Evolutionary conservation across 2,888 invertebrate species (phyloP).

Genomic region (Diploptera punctata): DNA sequence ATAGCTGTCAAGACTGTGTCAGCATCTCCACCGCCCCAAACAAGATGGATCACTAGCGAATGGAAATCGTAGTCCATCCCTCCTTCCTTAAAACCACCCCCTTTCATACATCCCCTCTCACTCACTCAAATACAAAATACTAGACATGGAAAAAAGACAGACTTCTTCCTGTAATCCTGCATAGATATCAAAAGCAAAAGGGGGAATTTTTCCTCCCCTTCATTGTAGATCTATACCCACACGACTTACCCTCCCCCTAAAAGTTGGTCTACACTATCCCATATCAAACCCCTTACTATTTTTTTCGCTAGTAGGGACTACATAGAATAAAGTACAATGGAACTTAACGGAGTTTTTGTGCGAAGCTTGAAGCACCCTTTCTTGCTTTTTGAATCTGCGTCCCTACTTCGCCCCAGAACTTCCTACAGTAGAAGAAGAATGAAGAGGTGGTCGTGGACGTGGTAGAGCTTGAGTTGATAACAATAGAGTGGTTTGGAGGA

Average conservation of each 20-base stretch:
- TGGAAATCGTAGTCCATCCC: slow-evolving; percentile 61
- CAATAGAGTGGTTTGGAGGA: slow-evolving; percentile 7
- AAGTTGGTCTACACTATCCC: slow-evolving; percentile 12
- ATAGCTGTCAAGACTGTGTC: slow-evolving; percentile 36
- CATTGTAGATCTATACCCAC: slow-evolving; percentile 11
- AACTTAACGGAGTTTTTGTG: slow-evolving; percentile 39
- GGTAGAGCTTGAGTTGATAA: neutral
- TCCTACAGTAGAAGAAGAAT: slow-evolving; percentile 13
- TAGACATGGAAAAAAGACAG: slow-evolving; percentile 3
- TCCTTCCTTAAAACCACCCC: slow-evolving; percentile 24
- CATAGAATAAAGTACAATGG: slow-evolving; percentile 42
- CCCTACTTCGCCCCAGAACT: neutral
- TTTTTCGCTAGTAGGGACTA: neutral
- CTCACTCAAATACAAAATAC: no score
- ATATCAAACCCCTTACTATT: slow-evolving; percentile 16
- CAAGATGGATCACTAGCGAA: slow-evolving; percentile 69
- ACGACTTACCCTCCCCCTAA: neutral
- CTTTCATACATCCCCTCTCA: slow-evolving; percentile 22
- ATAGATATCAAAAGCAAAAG: slow-evolving; percentile 20
- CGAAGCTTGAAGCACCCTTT: slow-evolving; percentile 12
- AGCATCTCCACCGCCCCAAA: slow-evolving; percentile 55
- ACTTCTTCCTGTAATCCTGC: slow-evolving; percentile 22
- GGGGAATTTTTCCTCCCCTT: slow-evolving; percentile 14
- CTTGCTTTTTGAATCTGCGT: slow-evolving; percentile 15
- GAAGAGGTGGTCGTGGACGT: slow-evolving; percentile 16